phyloP scores from a whole-genome alignment of 2,888 invertebrate genomes.

The Camptogramma bilineatum region DNA sequence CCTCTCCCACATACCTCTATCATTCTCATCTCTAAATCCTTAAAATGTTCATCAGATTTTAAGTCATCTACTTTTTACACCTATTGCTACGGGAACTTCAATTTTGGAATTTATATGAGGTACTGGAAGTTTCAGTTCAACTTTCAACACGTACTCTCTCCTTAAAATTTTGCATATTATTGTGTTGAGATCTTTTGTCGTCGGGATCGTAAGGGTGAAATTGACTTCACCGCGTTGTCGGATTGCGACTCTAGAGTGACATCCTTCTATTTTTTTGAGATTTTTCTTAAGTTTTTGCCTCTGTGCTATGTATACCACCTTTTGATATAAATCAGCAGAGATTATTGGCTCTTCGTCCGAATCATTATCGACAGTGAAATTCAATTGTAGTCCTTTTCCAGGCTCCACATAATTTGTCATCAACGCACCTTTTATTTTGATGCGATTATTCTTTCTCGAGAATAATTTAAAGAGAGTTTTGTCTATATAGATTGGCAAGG shows the following conservation, averaged over 20 bases:
- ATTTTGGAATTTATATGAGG: conserved; percentile 31
- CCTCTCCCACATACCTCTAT: too few species aligned
- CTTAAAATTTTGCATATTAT: conserved; percentile 30
- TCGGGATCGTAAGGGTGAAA: not conserved
- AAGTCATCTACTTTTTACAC: too few species aligned
- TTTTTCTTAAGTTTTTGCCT: not conserved
- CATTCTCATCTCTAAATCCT: too few species aligned
- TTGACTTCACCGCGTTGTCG: conserved; percentile 6
- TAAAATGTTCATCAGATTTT: too few species aligned
- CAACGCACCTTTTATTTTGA: conserved; percentile 33
- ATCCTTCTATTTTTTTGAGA: conserved; percentile 15
- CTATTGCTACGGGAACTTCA: conserved; percentile 34
- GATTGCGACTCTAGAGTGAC: conserved; percentile 2
- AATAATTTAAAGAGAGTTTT: conserved; percentile 37
- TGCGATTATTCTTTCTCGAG: not conserved
- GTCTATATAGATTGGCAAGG: conserved; percentile 35
- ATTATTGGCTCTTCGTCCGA: conserved; percentile 29
- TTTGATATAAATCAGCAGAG: conserved; percentile 1
- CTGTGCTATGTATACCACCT: not conserved
- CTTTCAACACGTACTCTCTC: conserved; percentile 29
- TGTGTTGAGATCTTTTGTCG: conserved; percentile 28
- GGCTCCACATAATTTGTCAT: conserved; percentile 31
- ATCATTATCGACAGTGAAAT: conserved; percentile 30
- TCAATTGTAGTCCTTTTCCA: conserved; percentile 31
- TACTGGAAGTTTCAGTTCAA: conserved; percentile 30